Evolutionary conservation across 1,140 invertebrate species (phyloP), one percentile per base, ranked within the genome.

Genomic region (Musca vetustissima): DNA sequence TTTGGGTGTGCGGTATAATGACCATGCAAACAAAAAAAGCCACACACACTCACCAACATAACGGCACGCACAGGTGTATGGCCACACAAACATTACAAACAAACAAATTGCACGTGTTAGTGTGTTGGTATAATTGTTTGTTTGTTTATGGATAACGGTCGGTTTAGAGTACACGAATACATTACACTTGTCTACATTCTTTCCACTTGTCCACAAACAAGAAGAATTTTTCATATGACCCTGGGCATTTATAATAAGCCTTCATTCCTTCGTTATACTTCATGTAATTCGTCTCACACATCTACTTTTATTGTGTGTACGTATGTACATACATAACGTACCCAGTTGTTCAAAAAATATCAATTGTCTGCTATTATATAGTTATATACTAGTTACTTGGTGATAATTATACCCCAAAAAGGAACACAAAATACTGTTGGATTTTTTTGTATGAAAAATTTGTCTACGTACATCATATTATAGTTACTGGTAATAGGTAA

Each of bases 221-320:
- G n/a, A n/a, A n/a, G n/a, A n/a, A 61, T 43, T 61, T 61, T 61
- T 61, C 32, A 61, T 61, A 61, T 61, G 57, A 61, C 57, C 57
- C 57, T 61, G 28, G 28, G 57, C 28, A 61, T 61, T 61, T 36
- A 61, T 43, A 61, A 61, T 61, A 61, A 61, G 25, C 57, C 57
- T 61, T 61, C 14, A 57, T 57, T 61, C 19, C 36, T 57, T 25
- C 52, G 8, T 9, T 61, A 21, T 61, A 36, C 36, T 61, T 36
- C 36, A 17, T 59, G 25, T 59, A 3, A 43, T 43, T 43, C 13
- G 28, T 43, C 21, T 4, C 21, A 4, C 49, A 17, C 49, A 9
- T 19, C 17, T 19, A 52, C 1, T 52, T 21, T 21, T 21, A 21
- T 11, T 52, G 17, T 52, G 17, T n/a, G n/a, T n/a, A n/a, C n/a